Base-by-base conservation (phyloP, 2,113 vertebrate species). In the Syrrhaptes paradoxus region DNA sequence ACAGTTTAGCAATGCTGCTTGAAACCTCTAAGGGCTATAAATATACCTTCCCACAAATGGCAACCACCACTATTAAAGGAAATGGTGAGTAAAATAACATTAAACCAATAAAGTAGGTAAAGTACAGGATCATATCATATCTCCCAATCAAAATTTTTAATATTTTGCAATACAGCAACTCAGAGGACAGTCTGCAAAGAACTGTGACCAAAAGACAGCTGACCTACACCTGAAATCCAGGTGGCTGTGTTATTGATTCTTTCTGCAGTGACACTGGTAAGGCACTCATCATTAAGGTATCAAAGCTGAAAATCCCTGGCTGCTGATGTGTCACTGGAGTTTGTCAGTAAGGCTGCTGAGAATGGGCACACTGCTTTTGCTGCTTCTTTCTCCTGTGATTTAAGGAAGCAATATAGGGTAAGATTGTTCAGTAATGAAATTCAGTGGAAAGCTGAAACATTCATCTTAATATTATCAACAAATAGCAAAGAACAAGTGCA, bases 181-280 rank as follows among this genome's bases (percentile, higher is more conserved):
- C 45, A 28, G 77, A 71, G 51, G 80, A 80, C 59, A 83, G 32
- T 4, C 34, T 61, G n/a, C 38, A 67, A 70, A 77, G n/a, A 58
- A 7, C 36, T 41, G 28, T 31, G 79, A 16, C 32, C 25, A 45
- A 38, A 29, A 10, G n/a, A 38, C 51, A 70, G 54, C 34, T 34
- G 36, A 72, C 31, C n/a, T 36, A 51, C 36, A 32, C 45, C 61
- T 45, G 81, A 57, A 78, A 75, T n/a, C 32, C 72, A 85, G 25
- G 49, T 51, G 45, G n/a, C 49, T 7, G 5, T 21, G 4, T 24
- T 19, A 73, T 29, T 0, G 1, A 51, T 61, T 34, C 45, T 45
- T 28, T 31, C 49, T 1, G 2, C 41, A 45, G 1, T 0, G 0
- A 28, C 67, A 25, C 36, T 2, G 14, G 4, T 10, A 4, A 59